These are phyloP conservation scores for Glossophaga mutica DNA, from an alignment of 2,797 vertebrate species.

Conservation along the genomic window DNA sequence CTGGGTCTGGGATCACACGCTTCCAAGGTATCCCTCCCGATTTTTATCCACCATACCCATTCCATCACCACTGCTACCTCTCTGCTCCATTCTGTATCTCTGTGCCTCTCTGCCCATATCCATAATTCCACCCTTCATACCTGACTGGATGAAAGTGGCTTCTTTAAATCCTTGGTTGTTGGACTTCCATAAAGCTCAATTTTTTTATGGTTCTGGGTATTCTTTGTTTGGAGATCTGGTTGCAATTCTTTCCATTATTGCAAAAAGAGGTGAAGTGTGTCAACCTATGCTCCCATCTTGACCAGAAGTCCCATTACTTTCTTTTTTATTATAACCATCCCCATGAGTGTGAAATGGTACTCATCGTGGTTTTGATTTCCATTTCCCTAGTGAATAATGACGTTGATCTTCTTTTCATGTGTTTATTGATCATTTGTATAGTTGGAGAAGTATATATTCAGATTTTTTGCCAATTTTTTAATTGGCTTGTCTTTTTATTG, in stretches of 20 bases:
- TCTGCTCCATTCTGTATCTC: not conserved
- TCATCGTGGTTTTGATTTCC: not conserved
- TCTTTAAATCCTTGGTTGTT: not conserved
- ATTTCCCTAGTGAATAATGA: not conserved
- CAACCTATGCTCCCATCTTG: not conserved
- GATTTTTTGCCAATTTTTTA: not conserved
- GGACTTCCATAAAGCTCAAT: not conserved
- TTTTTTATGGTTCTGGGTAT: not conserved
- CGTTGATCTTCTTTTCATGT: not conserved
- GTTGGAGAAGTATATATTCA: not conserved
- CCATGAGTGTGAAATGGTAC: not conserved
- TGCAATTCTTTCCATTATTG: not conserved
- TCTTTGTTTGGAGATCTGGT: not conserved
- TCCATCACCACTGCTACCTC: not conserved
- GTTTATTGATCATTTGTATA: not conserved
- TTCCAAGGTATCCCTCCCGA: not conserved
- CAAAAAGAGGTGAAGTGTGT: not conserved
- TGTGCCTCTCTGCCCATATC: not conserved
- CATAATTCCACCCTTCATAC: not conserved
- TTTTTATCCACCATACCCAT: not conserved
- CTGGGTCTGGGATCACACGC: not conserved
- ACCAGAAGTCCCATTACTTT: not conserved
- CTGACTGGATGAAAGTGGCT: not conserved
- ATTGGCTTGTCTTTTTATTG: not conserved
- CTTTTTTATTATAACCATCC: not conserved